Conservation (phyloP, 2,888 invertebrate species). For the Conchocele bisecta region DNA sequence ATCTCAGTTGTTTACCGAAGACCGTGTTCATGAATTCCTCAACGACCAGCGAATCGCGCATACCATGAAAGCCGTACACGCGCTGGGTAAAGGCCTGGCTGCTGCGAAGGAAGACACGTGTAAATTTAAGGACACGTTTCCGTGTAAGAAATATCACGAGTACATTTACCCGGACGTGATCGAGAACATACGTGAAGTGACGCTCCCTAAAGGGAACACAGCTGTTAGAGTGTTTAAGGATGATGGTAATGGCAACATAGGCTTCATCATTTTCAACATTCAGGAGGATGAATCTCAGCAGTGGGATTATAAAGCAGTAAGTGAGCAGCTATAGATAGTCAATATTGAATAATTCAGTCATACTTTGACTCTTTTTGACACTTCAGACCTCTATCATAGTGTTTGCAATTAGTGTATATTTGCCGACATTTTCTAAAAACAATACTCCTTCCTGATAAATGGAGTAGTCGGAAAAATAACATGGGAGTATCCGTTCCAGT, state of each 20-base stretch:
- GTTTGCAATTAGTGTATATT: no score
- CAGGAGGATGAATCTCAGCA: constrained; percentile 40
- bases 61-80: constrained; percentile 71
- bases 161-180: constrained; percentile 35
- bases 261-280: constrained; percentile 71
- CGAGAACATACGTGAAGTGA: constrained; percentile 31
- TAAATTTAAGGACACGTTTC: constrained; percentile 48
- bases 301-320: constrained; percentile 61
- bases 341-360: no score
- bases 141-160: constrained; percentile 59
- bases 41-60: constrained; percentile 70
- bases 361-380: no score
- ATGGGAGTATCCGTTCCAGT: no score
- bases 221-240: constrained; percentile 65
- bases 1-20: constrained; percentile 35
- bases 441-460: no score
- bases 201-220: constrained; percentile 15
- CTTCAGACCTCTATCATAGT: no score
- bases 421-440: no score
- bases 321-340: no score
- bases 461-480: no score
- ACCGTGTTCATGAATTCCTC: constrained; percentile 33
- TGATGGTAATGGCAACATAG: constrained; percentile 72
- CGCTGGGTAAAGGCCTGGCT: constrained; percentile 66
- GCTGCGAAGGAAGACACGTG: constrained; percentile 62